A percentile compares a stretch with the other conserved stretches of the same genome.
Evolutionary conservation across 2,113 vertebrate genomes (phyloP).

Genomic region (Syrmaticus mikado): DNA sequence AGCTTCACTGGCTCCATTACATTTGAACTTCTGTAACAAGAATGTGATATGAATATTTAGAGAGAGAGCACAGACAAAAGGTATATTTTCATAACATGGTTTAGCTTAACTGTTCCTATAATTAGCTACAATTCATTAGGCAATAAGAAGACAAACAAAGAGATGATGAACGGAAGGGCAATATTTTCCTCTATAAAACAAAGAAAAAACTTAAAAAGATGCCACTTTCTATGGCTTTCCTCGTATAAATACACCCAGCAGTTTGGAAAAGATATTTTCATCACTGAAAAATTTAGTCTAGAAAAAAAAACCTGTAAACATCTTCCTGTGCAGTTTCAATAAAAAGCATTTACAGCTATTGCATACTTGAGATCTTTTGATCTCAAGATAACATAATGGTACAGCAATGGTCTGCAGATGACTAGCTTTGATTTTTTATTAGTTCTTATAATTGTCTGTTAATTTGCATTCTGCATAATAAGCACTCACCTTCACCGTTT

Average conservation of each 20-base stretch:
- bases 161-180: slow-evolving; percentile 36
- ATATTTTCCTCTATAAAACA: slow-evolving; percentile 43
- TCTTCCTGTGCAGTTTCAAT: slow-evolving; percentile 34
- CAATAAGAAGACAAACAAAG: slow-evolving; percentile 57
- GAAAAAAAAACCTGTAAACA: slow-evolving; percentile 43
- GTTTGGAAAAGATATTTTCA: slow-evolving; percentile 16
- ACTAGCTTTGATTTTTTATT: slow-evolving; percentile 69
- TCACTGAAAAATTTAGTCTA: not conserved
- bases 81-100: slow-evolving; percentile 25
- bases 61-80: slow-evolving; percentile 25
- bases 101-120: slow-evolving; percentile 47
- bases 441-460: slow-evolving; percentile 67
- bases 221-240: not conserved
- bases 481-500: slow-evolving; percentile 94
- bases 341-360: slow-evolving; percentile 59
- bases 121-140: slow-evolving; percentile 67
- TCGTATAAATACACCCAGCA: slow-evolving; percentile 11
- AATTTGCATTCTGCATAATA: slow-evolving; percentile 73
- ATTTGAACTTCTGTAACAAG: slow-evolving; percentile 57
- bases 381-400: slow-evolving; percentile 61
- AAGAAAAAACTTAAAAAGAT: slow-evolving; percentile 37
- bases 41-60: not conserved
- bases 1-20: slow-evolving; percentile 64
- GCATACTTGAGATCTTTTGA: slow-evolving; percentile 45
- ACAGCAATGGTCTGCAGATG: slow-evolving; percentile 49